phyloP scores from a whole-genome alignment of 2,113 vertebrate genomes.

The Oceanites oceanicus region DNA sequence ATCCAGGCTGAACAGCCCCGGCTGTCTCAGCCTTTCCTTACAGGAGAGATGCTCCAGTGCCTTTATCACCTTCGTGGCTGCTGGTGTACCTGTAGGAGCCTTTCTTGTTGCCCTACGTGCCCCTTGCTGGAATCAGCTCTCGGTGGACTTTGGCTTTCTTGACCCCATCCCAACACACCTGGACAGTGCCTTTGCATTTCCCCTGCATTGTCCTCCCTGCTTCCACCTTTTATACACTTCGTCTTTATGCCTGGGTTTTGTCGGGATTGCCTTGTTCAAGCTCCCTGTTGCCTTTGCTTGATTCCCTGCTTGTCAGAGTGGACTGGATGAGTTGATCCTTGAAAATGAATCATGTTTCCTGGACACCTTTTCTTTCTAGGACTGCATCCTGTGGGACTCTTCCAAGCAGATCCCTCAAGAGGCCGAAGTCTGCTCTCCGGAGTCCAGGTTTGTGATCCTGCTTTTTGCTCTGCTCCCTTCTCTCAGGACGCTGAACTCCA shows the following conservation, averaged over 20 bases:
- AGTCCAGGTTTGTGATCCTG: not conserved
- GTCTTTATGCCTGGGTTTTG: not conserved
- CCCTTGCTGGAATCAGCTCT: not conserved
- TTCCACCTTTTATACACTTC: not conserved
- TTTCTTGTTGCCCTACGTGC: not conserved
- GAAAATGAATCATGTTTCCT: not conserved
- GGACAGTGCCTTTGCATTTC: not conserved
- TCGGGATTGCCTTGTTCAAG: not conserved
- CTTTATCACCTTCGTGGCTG: not conserved
- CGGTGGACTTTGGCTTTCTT: not conserved
- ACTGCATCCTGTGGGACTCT: not conserved
- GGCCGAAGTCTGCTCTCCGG: not conserved
- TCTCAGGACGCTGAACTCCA: not conserved
- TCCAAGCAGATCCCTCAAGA: not conserved
- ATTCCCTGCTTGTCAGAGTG: not conserved
- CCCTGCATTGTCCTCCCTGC: not conserved
- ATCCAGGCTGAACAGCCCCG: not conserved
- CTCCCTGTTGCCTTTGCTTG: not conserved
- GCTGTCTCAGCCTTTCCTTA: not conserved
- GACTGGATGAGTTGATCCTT: not conserved
- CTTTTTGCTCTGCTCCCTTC: not conserved
- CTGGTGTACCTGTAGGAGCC: not conserved
- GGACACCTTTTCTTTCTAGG: not conserved
- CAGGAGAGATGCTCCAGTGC: not conserved
- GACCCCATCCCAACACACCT: not conserved